These are phyloP conservation scores for Eupithecia inturbata DNA, from an alignment of 2,888 invertebrate genomes.

Conservation along the genomic window DNA sequence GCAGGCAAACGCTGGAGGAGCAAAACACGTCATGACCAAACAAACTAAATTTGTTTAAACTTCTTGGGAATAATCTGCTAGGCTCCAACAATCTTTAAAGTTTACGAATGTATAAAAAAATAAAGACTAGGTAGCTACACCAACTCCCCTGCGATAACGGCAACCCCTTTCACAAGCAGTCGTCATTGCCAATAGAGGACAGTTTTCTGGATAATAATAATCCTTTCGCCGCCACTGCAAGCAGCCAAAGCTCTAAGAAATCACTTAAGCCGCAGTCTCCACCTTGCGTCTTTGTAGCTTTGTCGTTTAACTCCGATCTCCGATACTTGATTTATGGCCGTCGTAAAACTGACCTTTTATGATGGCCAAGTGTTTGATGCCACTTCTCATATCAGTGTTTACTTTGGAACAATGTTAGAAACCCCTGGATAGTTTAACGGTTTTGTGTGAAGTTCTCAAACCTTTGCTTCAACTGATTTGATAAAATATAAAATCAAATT, in stretches of 20 bases:
- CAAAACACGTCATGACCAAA: background rate
- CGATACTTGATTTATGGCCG: slow-evolving; percentile 73
- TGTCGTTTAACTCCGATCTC: slow-evolving; percentile 51
- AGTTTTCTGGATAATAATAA: background rate
- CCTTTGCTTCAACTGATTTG: background rate
- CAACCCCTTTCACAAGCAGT: background rate
- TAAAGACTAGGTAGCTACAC: background rate
- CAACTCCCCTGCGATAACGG: background rate
- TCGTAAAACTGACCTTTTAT: slow-evolving; percentile 77
- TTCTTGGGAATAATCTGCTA: background rate
- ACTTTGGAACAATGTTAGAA: slow-evolving; percentile 54
- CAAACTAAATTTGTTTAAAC: background rate
- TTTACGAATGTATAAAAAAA: no score
- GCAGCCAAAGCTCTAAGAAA: slow-evolving; percentile 33
- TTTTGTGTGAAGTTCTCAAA: background rate
- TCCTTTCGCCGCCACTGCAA: background rate
- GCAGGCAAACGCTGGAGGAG: background rate
- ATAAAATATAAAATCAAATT: background rate
- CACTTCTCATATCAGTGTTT: slow-evolving; percentile 55
- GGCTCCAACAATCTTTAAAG: no score
- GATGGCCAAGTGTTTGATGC: slow-evolving; percentile 56
- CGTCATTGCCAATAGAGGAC: background rate
- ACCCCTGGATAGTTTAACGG: slow-evolving; percentile 23
- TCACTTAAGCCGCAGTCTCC: slow-evolving; percentile 51
- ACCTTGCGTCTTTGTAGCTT: slow-evolving; percentile 25